A percentile compares a stretch with the other conserved stretches of the same genome.
Conservation (phyloP, 2,113 vertebrate genomes). For the Malurus alboscapulatus region DNA sequence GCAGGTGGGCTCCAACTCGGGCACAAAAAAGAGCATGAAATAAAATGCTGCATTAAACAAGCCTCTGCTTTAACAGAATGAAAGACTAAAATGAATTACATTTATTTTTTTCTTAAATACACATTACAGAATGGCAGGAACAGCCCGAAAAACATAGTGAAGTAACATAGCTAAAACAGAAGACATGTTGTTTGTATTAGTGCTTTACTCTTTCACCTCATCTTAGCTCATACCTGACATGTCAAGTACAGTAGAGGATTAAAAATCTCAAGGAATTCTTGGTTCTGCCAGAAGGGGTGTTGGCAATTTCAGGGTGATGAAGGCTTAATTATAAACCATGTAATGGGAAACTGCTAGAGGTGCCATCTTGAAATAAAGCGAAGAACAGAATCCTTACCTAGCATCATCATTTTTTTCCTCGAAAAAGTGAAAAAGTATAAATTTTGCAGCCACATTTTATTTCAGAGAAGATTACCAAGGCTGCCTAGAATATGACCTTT, state of each 20-base stretch:
- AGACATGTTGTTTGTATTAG: not conserved
- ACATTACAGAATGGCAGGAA: not conserved
- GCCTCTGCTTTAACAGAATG: not conserved
- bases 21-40: not conserved
- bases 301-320: not conserved
- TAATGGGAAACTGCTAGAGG: not conserved
- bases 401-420: not conserved
- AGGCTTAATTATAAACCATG: not conserved
- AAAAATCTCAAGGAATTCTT: not conserved
- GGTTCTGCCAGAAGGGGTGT: not conserved
- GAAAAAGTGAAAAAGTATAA: not conserved
- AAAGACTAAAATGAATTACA: not conserved
- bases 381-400: not conserved
- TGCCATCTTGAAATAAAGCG: not conserved
- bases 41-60: not conserved
- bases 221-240: not conserved
- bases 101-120: not conserved
- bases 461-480: not conserved
- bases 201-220: not conserved
- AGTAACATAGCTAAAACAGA: not conserved
- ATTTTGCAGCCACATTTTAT: not conserved
- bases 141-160: not conserved
- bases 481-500: not conserved
- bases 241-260: not conserved
- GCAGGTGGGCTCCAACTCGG: not conserved